Evolutionary conservation across 2,797 vertebrate species (phyloP), one percentile per base, ranked within the genome.

Genomic region (Betta splendens): DNA sequence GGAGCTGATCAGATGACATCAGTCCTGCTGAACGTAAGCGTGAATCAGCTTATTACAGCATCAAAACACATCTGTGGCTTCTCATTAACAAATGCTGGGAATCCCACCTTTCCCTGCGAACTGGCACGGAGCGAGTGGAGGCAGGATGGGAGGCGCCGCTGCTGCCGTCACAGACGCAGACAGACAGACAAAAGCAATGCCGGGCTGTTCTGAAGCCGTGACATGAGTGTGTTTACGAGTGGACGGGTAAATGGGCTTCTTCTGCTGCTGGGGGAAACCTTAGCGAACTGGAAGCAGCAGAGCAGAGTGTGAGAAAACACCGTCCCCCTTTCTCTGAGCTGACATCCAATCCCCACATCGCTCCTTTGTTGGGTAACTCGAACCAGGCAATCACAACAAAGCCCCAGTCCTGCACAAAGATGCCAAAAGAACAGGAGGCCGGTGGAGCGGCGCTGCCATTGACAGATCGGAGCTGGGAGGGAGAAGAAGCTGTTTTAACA

Each of bases 241-340:
- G 43, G 23, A 15, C n/a, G 17, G 48, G 45, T 64, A 54, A 32
- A 62, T n/a, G 67, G 64, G 76, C 69, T 74, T 79, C 73, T 78
- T 65, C 64, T 60, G 75, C 77, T 83, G 33, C 52, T 25, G 51
- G 78, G 74, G 54, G 79, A 60, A 75, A 55, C 42, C 61, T 42
- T 6, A 18, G 26, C 61, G 64, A 66, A 69, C 26, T 54, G 64
- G 77, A 75, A 75, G 75, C 23, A n/a, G 75, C 61, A 47, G 79
- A 85, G 72, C 39, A 35, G 71, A 84, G 84, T 91, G 91, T 92
- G 89, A 89, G 90, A 92, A 92, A 92, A 88, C 67, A 52, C 73
- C 68, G 72, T 56, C 64, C 73, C 65, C 75, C 77, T 88, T 92
- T 92, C 85, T 91, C 57, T 28, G 23, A 35, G 37, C 58, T 53